Conservation (phyloP, 2,888 invertebrate species). For the Hecatera dysodea region DNA sequence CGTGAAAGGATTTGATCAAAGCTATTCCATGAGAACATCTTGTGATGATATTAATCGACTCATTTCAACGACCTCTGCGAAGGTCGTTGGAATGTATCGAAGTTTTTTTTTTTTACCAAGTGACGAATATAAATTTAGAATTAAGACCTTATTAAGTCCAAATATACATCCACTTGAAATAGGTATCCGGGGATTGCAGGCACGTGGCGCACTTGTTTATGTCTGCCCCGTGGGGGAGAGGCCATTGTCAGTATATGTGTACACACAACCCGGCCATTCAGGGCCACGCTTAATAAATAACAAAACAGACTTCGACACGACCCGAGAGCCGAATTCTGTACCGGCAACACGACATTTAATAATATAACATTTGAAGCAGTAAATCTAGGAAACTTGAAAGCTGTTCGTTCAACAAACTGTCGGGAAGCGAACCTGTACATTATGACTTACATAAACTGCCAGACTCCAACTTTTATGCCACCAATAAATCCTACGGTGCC, state of each 20-base stretch:
- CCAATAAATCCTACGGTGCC: conserved; percentile 78
- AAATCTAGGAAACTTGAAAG: conserved; percentile 74
- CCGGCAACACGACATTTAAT: conserved; percentile 56
- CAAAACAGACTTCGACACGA: conserved; percentile 37
- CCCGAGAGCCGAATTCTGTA: conserved; percentile 40
- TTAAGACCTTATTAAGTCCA: conserved; percentile 16
- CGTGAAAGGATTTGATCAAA: too few species aligned
- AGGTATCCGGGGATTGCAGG: conserved; percentile 28
- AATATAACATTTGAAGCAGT: conserved; percentile 54
- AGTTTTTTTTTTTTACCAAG: conserved; percentile 1
- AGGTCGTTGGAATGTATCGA: too few species aligned
- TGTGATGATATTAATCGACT: neutral
- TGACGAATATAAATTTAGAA: neutral
- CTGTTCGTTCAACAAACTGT: conserved; percentile 68
- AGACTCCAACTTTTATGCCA: conserved; percentile 82
- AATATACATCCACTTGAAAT: conserved; percentile 26
- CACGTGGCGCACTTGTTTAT: conserved; percentile 50
- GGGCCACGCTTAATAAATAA: conserved; percentile 56
- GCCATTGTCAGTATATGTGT: conserved; percentile 44
- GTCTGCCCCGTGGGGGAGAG: conserved; percentile 35
- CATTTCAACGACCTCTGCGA: too few species aligned
- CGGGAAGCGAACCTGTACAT: conserved; percentile 74
- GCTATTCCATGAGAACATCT: too few species aligned
- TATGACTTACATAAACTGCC: conserved; percentile 78
- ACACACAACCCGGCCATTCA: conserved; percentile 20